Evolutionary conservation across 2,113 vertebrate species (phyloP).

Genomic region (Columbina picui): DNA sequence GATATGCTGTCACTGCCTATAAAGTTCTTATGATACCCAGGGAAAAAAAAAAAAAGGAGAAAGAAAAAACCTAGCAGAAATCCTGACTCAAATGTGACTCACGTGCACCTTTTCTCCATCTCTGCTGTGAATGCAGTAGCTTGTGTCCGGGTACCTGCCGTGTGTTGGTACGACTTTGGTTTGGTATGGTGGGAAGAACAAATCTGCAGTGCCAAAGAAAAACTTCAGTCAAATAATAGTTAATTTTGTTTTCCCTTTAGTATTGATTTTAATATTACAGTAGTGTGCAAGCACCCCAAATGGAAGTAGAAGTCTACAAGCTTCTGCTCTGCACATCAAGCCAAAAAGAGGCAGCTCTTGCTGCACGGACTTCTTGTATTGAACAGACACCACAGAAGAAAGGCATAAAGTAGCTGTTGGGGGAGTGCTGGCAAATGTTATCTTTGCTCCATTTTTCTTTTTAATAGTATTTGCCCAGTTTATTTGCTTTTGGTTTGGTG

Average conservation of each 20-base stretch:
- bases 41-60: background rate
- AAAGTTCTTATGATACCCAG: background rate
- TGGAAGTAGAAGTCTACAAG: background rate
- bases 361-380: background rate
- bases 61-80: background rate
- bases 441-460: background rate
- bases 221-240: background rate
- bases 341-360: background rate
- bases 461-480: background rate
- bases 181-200: background rate
- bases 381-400: background rate
- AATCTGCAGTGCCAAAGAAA: accelerated
- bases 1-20: background rate
- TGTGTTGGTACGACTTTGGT: background rate
- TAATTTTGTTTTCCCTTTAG: background rate
- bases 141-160: background rate
- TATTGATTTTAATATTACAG: background rate
- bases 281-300: background rate
- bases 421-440: background rate
- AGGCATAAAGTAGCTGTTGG: background rate
- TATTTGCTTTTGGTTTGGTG: background rate
- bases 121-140: background rate
- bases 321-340: background rate
- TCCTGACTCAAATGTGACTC: background rate
- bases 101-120: background rate